Percentiles rank a stretch among this genome's conserved stretches.
Evolutionary conservation across 2,797 vertebrate species (phyloP).

Genomic region (Ambastaia sidthimunki): DNA sequence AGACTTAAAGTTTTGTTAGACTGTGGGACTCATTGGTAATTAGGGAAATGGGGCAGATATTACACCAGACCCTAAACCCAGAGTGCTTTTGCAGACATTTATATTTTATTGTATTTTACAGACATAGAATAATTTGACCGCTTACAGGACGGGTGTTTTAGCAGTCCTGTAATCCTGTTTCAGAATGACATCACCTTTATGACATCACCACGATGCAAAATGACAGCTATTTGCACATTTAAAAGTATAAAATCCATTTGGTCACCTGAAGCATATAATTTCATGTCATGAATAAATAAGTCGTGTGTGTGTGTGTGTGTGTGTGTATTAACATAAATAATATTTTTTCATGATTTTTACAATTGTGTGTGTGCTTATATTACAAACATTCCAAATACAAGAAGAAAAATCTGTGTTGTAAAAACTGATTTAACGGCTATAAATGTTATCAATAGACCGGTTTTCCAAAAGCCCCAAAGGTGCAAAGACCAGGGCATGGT

Average conservation of each 20-base stretch:
- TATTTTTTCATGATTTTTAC: no score
- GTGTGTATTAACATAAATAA: no score
- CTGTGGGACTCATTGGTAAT: slow-evolving; percentile 76
- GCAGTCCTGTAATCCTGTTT: slow-evolving; percentile 69
- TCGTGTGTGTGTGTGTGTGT: no score
- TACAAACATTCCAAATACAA: no score
- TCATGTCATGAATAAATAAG: no score
- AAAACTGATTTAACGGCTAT: no score
- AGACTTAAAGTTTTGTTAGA: slow-evolving; percentile 75
- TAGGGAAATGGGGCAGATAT: slow-evolving; percentile 78
- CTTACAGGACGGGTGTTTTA: slow-evolving; percentile 79
- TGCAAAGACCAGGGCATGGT: slow-evolving; percentile 56
- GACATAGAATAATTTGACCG: slow-evolving; percentile 84
- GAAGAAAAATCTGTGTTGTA: no score
- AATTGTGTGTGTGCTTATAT: no score
- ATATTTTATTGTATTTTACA: slow-evolving; percentile 82
- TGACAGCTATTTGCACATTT: not conserved
- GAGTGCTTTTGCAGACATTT: slow-evolving; percentile 80
- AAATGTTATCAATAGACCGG: no score
- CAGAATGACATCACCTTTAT: slow-evolving; percentile 79
- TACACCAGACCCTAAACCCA: slow-evolving; percentile 71
- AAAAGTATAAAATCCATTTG: not conserved
- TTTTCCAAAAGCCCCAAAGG: slow-evolving; percentile 60
- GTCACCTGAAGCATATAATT: no score
- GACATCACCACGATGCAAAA: slow-evolving; percentile 67